These are phyloP conservation scores for Enteromius treurensis DNA, from an alignment of 2,797 vertebrate species.

Conservation along the genomic window DNA sequence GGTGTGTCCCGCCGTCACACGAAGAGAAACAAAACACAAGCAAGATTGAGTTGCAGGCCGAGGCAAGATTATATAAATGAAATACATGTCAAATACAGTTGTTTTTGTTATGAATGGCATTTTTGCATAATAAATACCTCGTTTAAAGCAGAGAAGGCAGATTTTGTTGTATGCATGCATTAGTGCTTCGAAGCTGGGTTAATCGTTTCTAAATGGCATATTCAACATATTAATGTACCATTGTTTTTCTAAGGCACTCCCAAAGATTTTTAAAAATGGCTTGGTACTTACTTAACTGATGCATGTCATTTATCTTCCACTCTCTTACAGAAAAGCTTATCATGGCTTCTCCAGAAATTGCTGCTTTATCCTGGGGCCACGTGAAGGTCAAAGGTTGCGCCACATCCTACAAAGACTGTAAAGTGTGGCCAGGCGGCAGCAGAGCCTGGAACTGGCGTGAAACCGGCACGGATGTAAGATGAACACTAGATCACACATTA, in stretches of 20 bases:
- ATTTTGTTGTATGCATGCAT: neutral
- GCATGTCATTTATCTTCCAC: neutral
- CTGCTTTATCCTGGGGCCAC: slow-evolving; percentile 90
- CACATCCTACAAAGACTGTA: slow-evolving; percentile 91
- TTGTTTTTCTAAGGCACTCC: neutral
- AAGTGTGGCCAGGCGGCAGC: slow-evolving; percentile 96
- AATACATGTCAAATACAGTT: neutral
- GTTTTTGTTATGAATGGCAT: neutral
- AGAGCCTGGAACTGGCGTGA: slow-evolving; percentile 95
- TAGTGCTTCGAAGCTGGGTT: neutral
- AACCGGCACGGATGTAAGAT: slow-evolving; percentile 91
- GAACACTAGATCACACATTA: neutral
- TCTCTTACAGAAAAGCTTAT: neutral
- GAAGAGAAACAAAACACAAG: slow-evolving; percentile 21
- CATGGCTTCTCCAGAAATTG: slow-evolving; percentile 93
- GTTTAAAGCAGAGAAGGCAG: neutral
- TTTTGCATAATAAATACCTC: neutral
- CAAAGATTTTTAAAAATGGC: neutral
- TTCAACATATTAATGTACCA: neutral
- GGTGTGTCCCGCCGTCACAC: slow-evolving; percentile 29
- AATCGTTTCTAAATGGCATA: neutral
- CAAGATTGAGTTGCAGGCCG: neutral
- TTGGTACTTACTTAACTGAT: neutral
- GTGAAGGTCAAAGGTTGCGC: slow-evolving; percentile 90
- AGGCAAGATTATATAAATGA: slow-evolving; percentile 18